phyloP scores from a whole-genome alignment of 2,113 vertebrate genomes.

The Siphamia tubifer region DNA sequence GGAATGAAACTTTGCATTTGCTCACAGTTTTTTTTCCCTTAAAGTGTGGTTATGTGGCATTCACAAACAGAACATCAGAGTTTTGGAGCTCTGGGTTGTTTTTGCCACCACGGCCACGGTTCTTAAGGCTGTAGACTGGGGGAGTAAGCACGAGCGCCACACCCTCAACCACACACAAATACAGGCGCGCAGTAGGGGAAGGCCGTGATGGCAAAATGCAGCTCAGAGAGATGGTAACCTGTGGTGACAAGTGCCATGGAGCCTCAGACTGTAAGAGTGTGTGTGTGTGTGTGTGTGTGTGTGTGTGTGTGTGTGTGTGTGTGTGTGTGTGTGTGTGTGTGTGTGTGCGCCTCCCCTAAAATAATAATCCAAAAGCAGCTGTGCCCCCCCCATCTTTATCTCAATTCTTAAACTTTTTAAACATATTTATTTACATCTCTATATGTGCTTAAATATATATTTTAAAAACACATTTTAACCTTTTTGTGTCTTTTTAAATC shows the following conservation, averaged over 20 bases:
- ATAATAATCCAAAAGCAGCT: too few relatives aligned
- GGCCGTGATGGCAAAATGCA: constrained; percentile 34
- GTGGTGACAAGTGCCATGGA: constrained; percentile 14
- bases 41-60: constrained; percentile 41
- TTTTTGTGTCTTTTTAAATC: too few relatives aligned
- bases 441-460: too few relatives aligned
- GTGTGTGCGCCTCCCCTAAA: too few relatives aligned
- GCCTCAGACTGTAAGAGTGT: too few relatives aligned
- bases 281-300: too few relatives aligned
- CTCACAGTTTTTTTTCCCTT: constrained; percentile 10
- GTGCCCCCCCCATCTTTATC: too few relatives aligned
- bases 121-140: constrained; percentile 35
- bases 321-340: too few relatives aligned
- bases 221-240: not conserved
- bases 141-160: constrained; percentile 38
- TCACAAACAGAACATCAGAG: constrained; percentile 37
- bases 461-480: too few relatives aligned
- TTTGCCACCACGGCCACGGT: constrained; percentile 29
- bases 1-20: constrained; percentile 29
- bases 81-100: constrained; percentile 25
- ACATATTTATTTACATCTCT: too few relatives aligned
- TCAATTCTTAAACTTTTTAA: too few relatives aligned
- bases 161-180: constrained; percentile 56
- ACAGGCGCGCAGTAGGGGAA: constrained; percentile 25
- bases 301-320: too few relatives aligned